Evolutionary conservation across 92 coral and sea anemone genomes (phyloP).

Genomic region (Plumapathes pennacea): DNA sequence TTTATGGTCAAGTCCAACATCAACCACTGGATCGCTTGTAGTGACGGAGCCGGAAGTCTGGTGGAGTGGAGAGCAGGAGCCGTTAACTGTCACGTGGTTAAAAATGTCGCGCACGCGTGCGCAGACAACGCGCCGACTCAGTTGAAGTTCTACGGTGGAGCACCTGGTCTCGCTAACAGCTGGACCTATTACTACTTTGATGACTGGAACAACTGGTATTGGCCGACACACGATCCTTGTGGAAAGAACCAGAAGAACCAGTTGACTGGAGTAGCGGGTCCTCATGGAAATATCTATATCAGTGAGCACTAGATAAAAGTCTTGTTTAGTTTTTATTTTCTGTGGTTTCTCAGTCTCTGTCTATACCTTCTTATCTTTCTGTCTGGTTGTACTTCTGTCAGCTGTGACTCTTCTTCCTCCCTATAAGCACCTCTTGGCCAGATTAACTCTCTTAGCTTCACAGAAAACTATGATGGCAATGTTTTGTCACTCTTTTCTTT

Average conservation of each 20-base stretch:
- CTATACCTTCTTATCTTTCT: too few species aligned
- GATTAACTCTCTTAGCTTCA: too few species aligned
- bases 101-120: slow-evolving; percentile 13
- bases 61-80: slow-evolving; percentile 46
- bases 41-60: slow-evolving; percentile 43
- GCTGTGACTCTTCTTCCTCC: too few species aligned
- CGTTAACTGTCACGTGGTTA: slow-evolving; percentile 30
- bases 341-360: too few species aligned
- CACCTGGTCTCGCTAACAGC: neutral
- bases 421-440: too few species aligned
- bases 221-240: slow-evolving; percentile 80
- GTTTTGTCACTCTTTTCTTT: too few species aligned
- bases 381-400: too few species aligned
- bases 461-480: too few species aligned
- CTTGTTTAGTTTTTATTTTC: too few species aligned
- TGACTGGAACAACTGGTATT: slow-evolving; percentile 40
- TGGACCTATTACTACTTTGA: slow-evolving; percentile 66
- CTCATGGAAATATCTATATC: slow-evolving; percentile 62
- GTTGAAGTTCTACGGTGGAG: slow-evolving; percentile 16
- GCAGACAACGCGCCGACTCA: slow-evolving; percentile 18
- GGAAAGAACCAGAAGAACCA: slow-evolving; percentile 38
- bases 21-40: slow-evolving; percentile 72
- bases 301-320: too few species aligned
- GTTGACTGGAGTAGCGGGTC: slow-evolving; percentile 21
- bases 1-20: slow-evolving; percentile 65